Evolutionary conservation across 1,140 invertebrate species (phyloP).

Genomic region (Sycophila sp.): DNA sequence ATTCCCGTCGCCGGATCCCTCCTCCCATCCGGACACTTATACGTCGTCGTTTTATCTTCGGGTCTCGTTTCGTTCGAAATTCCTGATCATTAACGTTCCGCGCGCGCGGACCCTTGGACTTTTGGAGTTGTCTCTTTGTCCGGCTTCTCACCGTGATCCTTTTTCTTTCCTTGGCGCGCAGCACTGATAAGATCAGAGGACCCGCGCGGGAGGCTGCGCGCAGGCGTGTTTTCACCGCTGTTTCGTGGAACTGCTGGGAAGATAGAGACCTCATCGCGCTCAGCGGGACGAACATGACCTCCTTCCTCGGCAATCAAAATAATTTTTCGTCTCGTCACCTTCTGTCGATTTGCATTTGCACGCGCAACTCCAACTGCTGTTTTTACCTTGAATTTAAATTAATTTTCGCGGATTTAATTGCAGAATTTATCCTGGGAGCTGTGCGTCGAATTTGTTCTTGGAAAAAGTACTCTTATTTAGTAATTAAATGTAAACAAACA

Average conservation of each 20-base stretch:
- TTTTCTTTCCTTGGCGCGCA: not conserved
- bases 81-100: slow-evolving; percentile 36
- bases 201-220: not conserved
- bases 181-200: slow-evolving; percentile 21
- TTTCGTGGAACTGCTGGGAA: slow-evolving; percentile 44
- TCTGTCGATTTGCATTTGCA: slow-evolving; percentile 7
- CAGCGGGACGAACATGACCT: slow-evolving; percentile 38
- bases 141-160: too few species aligned
- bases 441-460: too few species aligned
- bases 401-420: too few species aligned
- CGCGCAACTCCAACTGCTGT: not conserved
- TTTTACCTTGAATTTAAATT: too few species aligned
- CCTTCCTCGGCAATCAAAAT: slow-evolving; percentile 37
- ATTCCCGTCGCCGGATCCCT: too few species aligned
- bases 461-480: too few species aligned
- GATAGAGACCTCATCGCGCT: slow-evolving; percentile 51
- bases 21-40: not conserved
- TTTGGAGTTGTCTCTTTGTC: slow-evolving; percentile 5
- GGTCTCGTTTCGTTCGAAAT: slow-evolving; percentile 22
- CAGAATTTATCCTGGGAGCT: too few species aligned
- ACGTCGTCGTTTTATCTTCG: not conserved
- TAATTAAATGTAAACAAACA: too few species aligned
- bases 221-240: slow-evolving; percentile 33
- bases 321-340: slow-evolving; percentile 32
- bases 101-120: slow-evolving; percentile 10